phyloP scores from a whole-genome alignment of 2,113 vertebrate genomes.

The Paedocypris sp. region DNA sequence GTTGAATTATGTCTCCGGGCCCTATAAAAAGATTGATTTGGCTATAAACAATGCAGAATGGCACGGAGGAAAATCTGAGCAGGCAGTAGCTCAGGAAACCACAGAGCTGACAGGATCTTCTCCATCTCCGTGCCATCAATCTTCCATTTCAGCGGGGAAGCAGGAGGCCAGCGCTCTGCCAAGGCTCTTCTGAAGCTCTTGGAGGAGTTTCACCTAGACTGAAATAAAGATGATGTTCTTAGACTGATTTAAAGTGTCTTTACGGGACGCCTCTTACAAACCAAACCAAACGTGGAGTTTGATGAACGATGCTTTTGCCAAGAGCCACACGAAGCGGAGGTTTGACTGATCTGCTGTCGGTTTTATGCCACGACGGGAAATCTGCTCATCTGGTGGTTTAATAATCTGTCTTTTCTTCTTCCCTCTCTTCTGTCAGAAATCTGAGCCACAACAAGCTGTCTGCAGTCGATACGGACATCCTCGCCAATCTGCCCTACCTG shows the following conservation, averaged over 20 bases:
- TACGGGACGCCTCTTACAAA: neutral
- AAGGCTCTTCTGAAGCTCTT: slow-evolving; percentile 8
- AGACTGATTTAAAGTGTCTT: slow-evolving; percentile 12
- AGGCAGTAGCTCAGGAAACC: neutral
- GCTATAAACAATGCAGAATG: neutral
- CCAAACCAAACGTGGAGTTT: too few relatives aligned
- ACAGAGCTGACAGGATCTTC: slow-evolving; percentile 1
- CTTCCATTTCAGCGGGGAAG: slow-evolving; percentile 28
- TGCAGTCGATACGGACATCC: slow-evolving; percentile 67
- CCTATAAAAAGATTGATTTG: neutral
- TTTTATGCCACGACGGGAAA: too few relatives aligned
- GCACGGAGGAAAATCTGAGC: neutral
- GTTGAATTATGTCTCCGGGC: too few relatives aligned
- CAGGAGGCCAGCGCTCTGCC: slow-evolving; percentile 16
- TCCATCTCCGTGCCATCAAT: slow-evolving; percentile 15
- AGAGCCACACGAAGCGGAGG: too few relatives aligned
- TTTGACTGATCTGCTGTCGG: too few relatives aligned
- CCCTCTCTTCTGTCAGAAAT: slow-evolving; percentile 68
- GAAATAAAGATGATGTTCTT: slow-evolving; percentile 10
- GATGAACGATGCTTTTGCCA: too few relatives aligned
- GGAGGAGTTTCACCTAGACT: neutral
- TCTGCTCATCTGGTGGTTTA: too few relatives aligned
- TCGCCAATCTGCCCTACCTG: slow-evolving; percentile 71
- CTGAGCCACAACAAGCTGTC: slow-evolving; percentile 85
- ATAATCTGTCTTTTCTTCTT: neutral